Evolutionary conservation across 1,140 invertebrate species (phyloP).

Genomic region (Apis cerana): DNA sequence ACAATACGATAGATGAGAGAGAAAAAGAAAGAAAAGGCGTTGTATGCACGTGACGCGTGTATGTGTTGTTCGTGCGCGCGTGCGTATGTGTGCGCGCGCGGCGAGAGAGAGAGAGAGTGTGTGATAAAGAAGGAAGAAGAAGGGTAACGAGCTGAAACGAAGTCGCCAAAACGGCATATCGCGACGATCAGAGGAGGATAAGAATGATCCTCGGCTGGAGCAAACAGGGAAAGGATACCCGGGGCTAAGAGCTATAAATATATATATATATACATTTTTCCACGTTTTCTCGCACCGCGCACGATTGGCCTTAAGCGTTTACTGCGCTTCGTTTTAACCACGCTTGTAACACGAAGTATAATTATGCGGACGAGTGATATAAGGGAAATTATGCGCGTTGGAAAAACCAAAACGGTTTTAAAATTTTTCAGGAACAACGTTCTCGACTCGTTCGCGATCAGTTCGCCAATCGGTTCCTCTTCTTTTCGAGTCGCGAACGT

Average conservation of each 20-base stretch:
- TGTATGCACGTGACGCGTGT: no score
- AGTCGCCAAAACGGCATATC: not conserved
- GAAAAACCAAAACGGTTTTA: not conserved
- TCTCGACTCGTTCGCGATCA: conserved; percentile 8
- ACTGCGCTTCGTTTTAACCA: conserved; percentile 58
- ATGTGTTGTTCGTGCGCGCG: no score
- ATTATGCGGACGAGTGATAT: conserved; percentile 30
- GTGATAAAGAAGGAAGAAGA: not conserved
- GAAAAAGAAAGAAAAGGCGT: no score
- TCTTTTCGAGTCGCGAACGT: conserved; percentile 24
- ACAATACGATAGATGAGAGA: no score
- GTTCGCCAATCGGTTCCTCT: no score
- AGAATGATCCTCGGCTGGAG: conserved; percentile 51
- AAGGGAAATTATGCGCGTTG: conserved; percentile 10
- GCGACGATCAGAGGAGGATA: not conserved
- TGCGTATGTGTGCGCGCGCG: no score
- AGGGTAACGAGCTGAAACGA: conserved; percentile 28
- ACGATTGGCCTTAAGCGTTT: conserved; percentile 58
- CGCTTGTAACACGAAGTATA: conserved; percentile 50
- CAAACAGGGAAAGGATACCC: conserved; percentile 26
- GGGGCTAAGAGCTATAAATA: conserved; percentile 54
- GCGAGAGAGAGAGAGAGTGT: not conserved
- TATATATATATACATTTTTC: conserved; percentile 32
- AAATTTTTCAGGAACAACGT: not conserved
- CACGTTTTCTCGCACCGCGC: conserved; percentile 55